A percentile compares a stretch with the other conserved stretches of the same genome.
Conservation (phyloP, 2,797 vertebrate genomes). For the Bradypodion ventrale region DNA sequence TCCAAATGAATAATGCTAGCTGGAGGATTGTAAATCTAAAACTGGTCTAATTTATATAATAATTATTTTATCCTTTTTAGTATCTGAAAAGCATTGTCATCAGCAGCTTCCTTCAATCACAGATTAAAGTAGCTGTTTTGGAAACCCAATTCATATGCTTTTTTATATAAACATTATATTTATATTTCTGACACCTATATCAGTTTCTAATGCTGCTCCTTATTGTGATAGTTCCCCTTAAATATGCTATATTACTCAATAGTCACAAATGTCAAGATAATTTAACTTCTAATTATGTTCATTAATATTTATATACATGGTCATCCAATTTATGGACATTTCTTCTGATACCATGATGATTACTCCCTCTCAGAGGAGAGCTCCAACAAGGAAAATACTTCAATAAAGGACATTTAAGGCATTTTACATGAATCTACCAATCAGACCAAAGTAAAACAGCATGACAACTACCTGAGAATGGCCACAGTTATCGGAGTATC, state of each 20-base stretch:
- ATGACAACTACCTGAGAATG: constrained; percentile 71
- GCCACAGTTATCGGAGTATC: constrained; percentile 79
- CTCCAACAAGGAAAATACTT: not conserved
- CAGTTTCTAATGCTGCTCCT: too few species aligned
- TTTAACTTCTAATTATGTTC: not conserved
- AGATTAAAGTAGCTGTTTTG: too few species aligned
- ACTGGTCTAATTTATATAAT: not conserved
- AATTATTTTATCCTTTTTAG: not conserved
- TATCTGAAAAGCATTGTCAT: not conserved
- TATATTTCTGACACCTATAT: too few species aligned
- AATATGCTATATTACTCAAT: not conserved
- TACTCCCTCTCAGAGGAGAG: not conserved
- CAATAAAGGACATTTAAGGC: not conserved
- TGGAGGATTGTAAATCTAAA: too few species aligned
- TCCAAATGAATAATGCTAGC: too few species aligned
- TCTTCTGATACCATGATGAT: too few species aligned
- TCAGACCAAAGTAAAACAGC: not conserved
- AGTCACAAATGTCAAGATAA: not conserved
- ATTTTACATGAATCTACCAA: not conserved
- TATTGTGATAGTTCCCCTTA: too few species aligned
- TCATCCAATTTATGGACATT: not conserved
- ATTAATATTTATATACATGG: not conserved
- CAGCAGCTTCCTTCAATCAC: not conserved
- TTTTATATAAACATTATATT: not conserved
- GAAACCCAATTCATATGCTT: not conserved